Conservation (phyloP, 2,113 vertebrate species). For the Oncorhynchus tshawytscha region DNA sequence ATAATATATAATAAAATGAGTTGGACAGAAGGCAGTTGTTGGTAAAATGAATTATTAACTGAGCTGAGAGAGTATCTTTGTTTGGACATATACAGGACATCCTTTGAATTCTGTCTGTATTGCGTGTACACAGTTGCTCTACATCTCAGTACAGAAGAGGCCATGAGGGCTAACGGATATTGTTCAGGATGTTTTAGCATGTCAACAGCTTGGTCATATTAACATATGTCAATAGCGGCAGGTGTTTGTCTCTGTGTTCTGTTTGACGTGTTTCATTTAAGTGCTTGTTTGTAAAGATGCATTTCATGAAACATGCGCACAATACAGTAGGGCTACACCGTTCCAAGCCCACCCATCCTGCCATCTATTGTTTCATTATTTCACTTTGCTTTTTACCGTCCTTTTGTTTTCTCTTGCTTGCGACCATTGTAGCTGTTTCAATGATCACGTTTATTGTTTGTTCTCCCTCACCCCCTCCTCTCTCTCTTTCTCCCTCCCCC, state of each 20-base stretch:
- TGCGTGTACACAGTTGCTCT: neutral
- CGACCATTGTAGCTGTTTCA: conserved; percentile 33
- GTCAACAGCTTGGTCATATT: neutral
- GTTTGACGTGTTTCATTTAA: neutral
- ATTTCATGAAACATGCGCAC: conserved; percentile 9
- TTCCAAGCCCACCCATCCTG: neutral
- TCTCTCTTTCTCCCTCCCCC: conserved; percentile 15
- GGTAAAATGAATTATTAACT: too few relatives aligned
- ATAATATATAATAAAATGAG: too few relatives aligned
- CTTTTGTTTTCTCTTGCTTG: conserved; percentile 24
- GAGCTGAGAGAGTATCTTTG: too few relatives aligned
- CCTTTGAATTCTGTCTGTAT: neutral
- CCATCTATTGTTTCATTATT: conserved; percentile 21
- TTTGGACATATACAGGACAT: too few relatives aligned
- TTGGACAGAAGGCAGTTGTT: too few relatives aligned
- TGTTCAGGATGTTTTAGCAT: too few relatives aligned
- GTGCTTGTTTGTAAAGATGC: conserved; percentile 25
- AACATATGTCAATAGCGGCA: conserved; percentile 2
- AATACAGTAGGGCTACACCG: conserved; percentile 5
- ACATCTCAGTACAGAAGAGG: neutral
- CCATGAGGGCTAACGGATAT: neutral
- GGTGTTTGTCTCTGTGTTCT: conserved; percentile 11
- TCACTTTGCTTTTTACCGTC: conserved; percentile 23
- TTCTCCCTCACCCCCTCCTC: conserved; percentile 27
- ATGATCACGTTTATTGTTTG: conserved; percentile 59